These are phyloP conservation scores for Phortica magna DNA, from an alignment of 2,888 invertebrate species.

Conservation along the genomic window DNA sequence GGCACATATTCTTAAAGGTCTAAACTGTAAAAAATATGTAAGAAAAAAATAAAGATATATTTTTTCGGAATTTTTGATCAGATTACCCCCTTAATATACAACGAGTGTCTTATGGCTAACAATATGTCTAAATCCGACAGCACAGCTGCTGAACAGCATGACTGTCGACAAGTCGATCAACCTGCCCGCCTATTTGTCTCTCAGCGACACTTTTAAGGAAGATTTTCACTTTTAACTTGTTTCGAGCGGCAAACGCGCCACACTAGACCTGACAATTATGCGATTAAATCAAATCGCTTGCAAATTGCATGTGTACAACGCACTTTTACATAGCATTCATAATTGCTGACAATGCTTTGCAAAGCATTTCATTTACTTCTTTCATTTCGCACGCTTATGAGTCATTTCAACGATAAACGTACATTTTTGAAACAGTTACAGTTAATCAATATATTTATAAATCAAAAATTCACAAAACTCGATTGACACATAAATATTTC, in stretches of 20 bases:
- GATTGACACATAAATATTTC: neutral
- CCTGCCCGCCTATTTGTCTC: neutral
- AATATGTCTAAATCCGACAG: no score
- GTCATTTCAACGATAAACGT: neutral
- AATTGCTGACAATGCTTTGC: no score
- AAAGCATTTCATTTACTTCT: neutral
- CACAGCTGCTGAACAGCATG: no score
- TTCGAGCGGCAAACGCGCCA: neutral
- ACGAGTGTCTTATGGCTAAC: no score
- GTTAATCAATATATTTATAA: neutral
- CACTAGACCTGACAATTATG: slow-evolving; percentile 13
- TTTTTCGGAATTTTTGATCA: no score
- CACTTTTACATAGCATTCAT: neutral
- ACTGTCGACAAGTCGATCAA: no score
- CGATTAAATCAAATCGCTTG: slow-evolving; percentile 23
- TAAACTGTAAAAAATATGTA: no score
- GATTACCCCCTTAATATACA: no score
- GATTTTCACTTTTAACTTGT: slow-evolving; percentile 47
- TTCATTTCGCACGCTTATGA: neutral
- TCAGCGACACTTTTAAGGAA: slow-evolving; percentile 42
- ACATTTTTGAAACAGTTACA: neutral
- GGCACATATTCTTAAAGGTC: no score
- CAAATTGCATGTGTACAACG: slow-evolving; percentile 13
- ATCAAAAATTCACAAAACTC: neutral
- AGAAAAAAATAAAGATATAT: no score